Base-by-base conservation (phyloP, 2,888 invertebrate genomes). In the Rapana venosa region DNA sequence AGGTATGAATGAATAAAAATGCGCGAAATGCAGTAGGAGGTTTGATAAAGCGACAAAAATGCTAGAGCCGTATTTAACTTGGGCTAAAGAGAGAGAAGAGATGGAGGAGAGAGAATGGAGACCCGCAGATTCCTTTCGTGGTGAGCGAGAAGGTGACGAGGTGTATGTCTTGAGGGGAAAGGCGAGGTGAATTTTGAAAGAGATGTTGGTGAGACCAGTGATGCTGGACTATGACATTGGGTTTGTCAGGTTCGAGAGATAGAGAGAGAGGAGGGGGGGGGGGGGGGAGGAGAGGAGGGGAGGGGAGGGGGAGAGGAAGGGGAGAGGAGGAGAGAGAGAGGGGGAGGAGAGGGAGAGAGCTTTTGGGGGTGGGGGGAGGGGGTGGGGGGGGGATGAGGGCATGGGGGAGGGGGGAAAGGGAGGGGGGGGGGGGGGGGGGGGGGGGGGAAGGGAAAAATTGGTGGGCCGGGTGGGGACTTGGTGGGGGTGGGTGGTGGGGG, bases 151-250 rank as follows among this genome's bases (percentile, higher is more conserved):
- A n/a, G n/a, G n/a, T n/a, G n/a, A n/a, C n/a, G n/a, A n/a, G n/a
- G n/a, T n/a, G n/a, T n/a, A n/a, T n/a, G n/a, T n/a, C n/a, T n/a
- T n/a, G n/a, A n/a, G n/a, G n/a, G n/a, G n/a, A n/a, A n/a, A n/a
- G n/a, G n/a, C n/a, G n/a, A n/a, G n/a, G n/a, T n/a, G n/a, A n/a
- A n/a, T n/a, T n/a, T n/a, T n/a, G n/a, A n/a, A n/a, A n/a, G n/a
- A n/a, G n/a, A n/a, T 26, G 77, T 79, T 13, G 32, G 32, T 79
- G 77, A 32, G 77, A 0, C 26, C 77, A 35, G 77, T 20, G 32
- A 79, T 79, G 77, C 77, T 32, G 30, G 32, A 79, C 77, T 79
- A 32, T 79, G 32, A 79, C 77, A 32, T 79, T 79, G 30, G 77
- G 32, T 79, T 17, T 32, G 77, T 47, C 47, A 47, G 47, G n/a